phyloP scores from a whole-genome alignment of 2,888 invertebrate species.

The Dicyrtoma fusca region DNA sequence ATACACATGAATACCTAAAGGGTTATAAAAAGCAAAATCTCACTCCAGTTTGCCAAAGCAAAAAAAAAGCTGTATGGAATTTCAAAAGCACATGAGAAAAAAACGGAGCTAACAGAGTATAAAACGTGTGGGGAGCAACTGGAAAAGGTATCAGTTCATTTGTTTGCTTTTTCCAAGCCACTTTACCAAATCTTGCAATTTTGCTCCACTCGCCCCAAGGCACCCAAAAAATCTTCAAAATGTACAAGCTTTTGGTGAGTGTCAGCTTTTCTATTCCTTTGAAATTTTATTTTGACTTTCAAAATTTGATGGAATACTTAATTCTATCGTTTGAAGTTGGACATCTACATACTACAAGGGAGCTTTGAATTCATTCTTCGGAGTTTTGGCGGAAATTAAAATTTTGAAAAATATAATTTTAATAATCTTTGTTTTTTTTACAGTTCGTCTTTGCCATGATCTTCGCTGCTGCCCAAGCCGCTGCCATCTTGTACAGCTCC shows the following conservation, averaged over 20 bases:
- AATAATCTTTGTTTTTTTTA: slow-evolving; percentile 15
- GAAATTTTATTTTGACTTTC: neutral
- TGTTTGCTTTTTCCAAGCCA: slow-evolving; percentile 3
- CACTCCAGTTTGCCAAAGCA: neutral
- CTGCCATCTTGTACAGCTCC: slow-evolving; percentile 31
- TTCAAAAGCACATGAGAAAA: neutral
- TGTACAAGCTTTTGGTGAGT: slow-evolving; percentile 43
- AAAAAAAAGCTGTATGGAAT: neutral
- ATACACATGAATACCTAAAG: too few relatives aligned
- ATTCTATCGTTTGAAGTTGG: neutral
- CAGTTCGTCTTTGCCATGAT: slow-evolving; percentile 38
- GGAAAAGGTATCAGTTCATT: slow-evolving; percentile 15
- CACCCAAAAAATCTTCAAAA: slow-evolving; percentile 29
- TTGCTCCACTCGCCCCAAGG: slow-evolving; percentile 8
- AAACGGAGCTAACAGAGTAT: neutral
- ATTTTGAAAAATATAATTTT: slow-evolving; percentile 17
- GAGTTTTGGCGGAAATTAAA: neutral
- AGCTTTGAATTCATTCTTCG: neutral
- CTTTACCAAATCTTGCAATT: neutral
- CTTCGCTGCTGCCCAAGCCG: slow-evolving; percentile 36
- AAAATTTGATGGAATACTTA: neutral
- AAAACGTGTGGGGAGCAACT: neutral
- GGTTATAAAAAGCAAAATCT: too few relatives aligned
- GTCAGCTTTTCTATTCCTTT: neutral
- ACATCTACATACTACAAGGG: too few relatives aligned